phyloP scores from a whole-genome alignment of 1,140 invertebrate species.

The Campoletis sonorensis region DNA sequence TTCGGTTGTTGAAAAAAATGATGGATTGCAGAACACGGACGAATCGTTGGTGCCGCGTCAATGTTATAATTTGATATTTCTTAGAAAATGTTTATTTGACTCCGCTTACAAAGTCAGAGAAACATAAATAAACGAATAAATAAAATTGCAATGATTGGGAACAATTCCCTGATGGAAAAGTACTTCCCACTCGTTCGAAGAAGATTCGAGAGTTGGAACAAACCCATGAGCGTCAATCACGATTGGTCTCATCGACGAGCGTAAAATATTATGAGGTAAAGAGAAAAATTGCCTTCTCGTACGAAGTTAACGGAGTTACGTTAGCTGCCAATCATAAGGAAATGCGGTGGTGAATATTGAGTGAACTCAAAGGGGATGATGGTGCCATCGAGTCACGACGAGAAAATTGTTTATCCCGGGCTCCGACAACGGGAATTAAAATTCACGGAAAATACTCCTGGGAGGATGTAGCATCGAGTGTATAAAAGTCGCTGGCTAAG shows the following conservation, averaged over 20 bases:
- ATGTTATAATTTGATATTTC: background rate
- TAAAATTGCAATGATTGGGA: background rate
- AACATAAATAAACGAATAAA: background rate
- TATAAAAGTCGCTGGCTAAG: constrained; percentile 56
- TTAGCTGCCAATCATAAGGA: constrained; percentile 58
- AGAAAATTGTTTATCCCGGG: constrained; percentile 60
- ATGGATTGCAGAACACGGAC: background rate
- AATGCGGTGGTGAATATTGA: constrained; percentile 57
- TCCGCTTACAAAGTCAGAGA: background rate
- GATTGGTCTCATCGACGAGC: constrained; percentile 11
- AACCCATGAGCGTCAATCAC: background rate
- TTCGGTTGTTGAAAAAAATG: too few relatives aligned
- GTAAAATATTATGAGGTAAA: constrained; percentile 10
- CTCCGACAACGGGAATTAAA: constrained; percentile 57
- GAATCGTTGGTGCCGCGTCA: background rate
- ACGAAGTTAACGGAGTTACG: constrained; percentile 54
- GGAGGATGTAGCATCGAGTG: constrained; percentile 28
- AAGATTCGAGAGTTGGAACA: background rate
- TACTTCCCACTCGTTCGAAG: constrained; percentile 20
- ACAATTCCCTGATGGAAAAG: background rate
- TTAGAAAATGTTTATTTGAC: background rate
- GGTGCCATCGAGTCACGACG: constrained; percentile 1
- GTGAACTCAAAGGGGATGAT: background rate
- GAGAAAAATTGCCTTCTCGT: constrained; percentile 14
- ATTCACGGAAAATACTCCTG: constrained; percentile 52